These are phyloP conservation scores for Darevskia mixta DNA, from an alignment of 2,797 vertebrate genomes.

Conservation along the genomic window DNA sequence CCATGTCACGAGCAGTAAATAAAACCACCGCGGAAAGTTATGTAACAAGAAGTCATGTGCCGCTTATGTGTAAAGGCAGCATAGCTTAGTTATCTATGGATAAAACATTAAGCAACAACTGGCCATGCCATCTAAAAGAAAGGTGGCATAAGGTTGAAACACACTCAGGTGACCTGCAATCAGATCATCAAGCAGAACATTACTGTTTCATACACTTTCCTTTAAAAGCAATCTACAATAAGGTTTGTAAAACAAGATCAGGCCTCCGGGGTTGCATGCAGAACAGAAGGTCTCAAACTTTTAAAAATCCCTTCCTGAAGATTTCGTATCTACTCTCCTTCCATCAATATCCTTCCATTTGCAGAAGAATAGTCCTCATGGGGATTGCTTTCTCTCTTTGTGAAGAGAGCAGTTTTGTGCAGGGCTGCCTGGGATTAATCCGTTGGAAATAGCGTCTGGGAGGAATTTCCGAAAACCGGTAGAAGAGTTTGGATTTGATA, in stretches of 20 bases:
- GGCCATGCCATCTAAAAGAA: neutral
- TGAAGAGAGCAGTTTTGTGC: no score
- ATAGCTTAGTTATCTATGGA: slow-evolving; percentile 24
- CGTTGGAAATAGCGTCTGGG: no score
- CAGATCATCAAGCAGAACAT: neutral
- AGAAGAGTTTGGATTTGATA: no score
- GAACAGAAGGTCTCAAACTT: slow-evolving; percentile 12
- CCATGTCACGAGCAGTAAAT: neutral
- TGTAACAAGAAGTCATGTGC: neutral
- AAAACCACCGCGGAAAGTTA: slow-evolving; percentile 11
- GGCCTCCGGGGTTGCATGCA: neutral
- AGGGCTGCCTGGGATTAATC: no score
- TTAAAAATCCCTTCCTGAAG: slow-evolving; percentile 3
- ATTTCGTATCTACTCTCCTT: neutral
- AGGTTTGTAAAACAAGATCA: slow-evolving; percentile 13
- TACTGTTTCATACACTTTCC: neutral
- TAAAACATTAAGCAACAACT: slow-evolving; percentile 22
- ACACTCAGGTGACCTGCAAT: slow-evolving; percentile 15
- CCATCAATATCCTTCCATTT: neutral
- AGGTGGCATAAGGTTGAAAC: neutral
- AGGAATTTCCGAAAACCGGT: no score
- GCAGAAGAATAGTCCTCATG: neutral
- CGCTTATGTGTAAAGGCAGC: neutral
- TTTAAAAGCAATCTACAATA: neutral
- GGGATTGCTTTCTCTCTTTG: neutral